These are phyloP conservation scores for Pomacea canaliculata DNA, from an alignment of 2,888 invertebrate genomes.

Conservation along the genomic window DNA sequence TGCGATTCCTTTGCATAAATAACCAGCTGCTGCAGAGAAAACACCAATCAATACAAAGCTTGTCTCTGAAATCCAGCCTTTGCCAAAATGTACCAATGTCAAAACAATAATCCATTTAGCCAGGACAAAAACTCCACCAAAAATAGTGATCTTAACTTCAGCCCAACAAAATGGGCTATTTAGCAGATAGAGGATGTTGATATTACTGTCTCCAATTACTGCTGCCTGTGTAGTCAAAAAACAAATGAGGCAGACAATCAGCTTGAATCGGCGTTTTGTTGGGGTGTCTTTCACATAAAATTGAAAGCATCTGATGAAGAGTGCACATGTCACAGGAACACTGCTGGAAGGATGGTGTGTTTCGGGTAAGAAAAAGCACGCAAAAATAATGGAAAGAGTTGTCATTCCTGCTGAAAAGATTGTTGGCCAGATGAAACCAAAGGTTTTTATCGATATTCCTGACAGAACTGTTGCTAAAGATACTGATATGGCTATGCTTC, in stretches of 20 bases:
- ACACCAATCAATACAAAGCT: conserved; percentile 29
- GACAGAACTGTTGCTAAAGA: conserved; percentile 13
- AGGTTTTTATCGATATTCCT: conserved; percentile 32
- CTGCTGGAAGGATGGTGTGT: conserved; percentile 6
- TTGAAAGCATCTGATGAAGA: conserved; percentile 24
- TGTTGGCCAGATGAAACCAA: conserved; percentile 29
- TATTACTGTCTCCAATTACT: conserved; percentile 21
- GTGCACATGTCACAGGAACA: conserved; percentile 11
- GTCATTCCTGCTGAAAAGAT: conserved; percentile 12
- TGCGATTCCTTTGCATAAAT: conserved; percentile 27
- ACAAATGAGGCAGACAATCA: conserved; percentile 26
- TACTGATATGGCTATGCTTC: conserved; percentile 21
- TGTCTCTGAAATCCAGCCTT: conserved; percentile 20
- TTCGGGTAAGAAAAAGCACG: conserved; percentile 28
- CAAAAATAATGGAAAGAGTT: conserved; percentile 19
- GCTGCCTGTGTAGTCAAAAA: conserved; percentile 26
- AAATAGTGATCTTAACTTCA: conserved; percentile 26
- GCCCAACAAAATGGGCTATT: conserved; percentile 36
- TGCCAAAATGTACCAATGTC: conserved; percentile 11
- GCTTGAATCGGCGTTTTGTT: conserved; percentile 27
- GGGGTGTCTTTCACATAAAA: conserved; percentile 33
- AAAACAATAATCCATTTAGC: conserved; percentile 29
- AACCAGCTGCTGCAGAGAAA: conserved; percentile 17
- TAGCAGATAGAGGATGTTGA: conserved; percentile 30
- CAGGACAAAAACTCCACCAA: conserved; percentile 15